Evolutionary conservation across 2,113 vertebrate species (phyloP), one percentile per base, ranked within the genome.

Genomic region (Prochilodus magdalenae): DNA sequence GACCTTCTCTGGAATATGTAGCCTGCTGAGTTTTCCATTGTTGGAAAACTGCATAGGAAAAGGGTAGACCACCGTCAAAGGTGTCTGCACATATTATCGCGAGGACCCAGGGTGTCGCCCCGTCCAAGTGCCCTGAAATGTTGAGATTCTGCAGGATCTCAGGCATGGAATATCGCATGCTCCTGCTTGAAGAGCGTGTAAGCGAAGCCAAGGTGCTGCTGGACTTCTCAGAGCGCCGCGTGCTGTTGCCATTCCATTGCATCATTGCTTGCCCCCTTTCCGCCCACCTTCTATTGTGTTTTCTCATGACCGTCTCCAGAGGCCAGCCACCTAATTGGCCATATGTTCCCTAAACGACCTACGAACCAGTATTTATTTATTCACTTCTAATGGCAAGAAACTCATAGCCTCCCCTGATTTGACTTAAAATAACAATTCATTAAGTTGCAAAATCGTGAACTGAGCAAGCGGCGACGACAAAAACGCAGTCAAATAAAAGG

Each of bases 21-120:
- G 79, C 66, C 72, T 81, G 89, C 85, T 47, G 80, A 88, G 87
- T 89, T 85, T 90, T 90, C 86, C 84, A 86, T 86, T 91, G 89
- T 90, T 75, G 60, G 69, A 82, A 53, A 13, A 70, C 73, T 40
- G 36, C 65, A 20, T 4, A 36, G 55, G 73, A 36, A 77, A 76
- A 71, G 40, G 16, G 33, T 14, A 80, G 71, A 77, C 82, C 83
- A 86, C 83, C 75, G 59, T 78, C 36, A 75, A 44, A 47, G 62
- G 78, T 76, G 85, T 88, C 84, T 10, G 59, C 83, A 80, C 82
- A 75, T 14, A 86, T 88, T 86, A 87, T 36, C 67, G 75, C 73
- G 85, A 83, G 15, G 15, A 10, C 72, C 51, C 63, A 4, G 22
- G 57, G 24, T 67, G 62, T 57, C 51, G 26, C 70, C 44, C n/a